Evolutionary conservation across 1,140 invertebrate genomes (phyloP).

Genomic region (Diploscapter pachys): DNA sequence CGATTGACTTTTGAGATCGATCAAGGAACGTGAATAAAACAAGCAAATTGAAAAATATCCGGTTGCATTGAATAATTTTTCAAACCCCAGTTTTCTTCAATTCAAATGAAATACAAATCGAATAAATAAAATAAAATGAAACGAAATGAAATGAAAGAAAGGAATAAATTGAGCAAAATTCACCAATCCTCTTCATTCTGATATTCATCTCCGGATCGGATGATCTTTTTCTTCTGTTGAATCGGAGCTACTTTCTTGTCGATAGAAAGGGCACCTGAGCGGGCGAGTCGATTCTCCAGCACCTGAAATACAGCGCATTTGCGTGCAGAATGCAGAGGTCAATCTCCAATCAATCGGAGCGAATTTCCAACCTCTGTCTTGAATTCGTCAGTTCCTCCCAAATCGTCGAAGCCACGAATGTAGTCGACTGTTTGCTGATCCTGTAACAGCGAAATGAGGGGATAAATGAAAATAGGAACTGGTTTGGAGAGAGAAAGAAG

Average conservation of each 20-base stretch:
- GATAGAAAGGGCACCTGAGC: conserved; percentile 69
- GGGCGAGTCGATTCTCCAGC: conserved; percentile 85
- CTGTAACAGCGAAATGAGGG: background rate
- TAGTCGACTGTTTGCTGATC: conserved; percentile 70
- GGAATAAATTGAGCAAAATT: background rate
- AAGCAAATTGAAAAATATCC: background rate
- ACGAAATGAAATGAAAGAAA: background rate
- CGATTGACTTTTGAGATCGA: conserved; percentile 9
- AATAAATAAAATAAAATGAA: background rate
- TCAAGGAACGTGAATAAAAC: background rate
- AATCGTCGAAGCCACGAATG: conserved; percentile 87
- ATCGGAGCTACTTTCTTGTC: conserved; percentile 8
- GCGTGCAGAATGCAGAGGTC: background rate
- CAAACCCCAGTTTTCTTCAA: conserved; percentile 10
- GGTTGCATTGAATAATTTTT: conserved; percentile 7
- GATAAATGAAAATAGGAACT: no score
- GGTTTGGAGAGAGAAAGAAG: no score
- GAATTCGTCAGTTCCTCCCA: conserved; percentile 91
- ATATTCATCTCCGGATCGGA: conserved; percentile 29
- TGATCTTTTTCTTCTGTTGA: conserved; percentile 29
- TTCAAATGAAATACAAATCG: conserved; percentile 1
- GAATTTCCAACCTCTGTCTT: conserved; percentile 69
- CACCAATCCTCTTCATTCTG: conserved; percentile 34
- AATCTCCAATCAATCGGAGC: background rate
- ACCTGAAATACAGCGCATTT: conserved; percentile 59